Evolutionary conservation across 2,888 invertebrate genomes (phyloP), one percentile per base, ranked within the genome.

Genomic region (Epiblema foenella): DNA sequence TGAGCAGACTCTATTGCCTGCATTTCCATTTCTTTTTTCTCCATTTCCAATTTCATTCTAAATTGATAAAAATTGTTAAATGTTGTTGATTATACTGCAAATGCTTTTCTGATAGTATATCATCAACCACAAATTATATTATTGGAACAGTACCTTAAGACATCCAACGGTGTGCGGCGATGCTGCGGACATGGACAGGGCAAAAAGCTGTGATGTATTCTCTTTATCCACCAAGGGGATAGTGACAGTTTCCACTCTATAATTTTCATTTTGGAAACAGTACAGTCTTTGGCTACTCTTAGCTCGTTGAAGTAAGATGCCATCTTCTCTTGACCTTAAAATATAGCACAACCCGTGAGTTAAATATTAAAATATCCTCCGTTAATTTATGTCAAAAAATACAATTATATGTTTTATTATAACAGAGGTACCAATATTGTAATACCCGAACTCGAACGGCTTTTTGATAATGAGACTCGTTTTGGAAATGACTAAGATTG

Each of bases 171-270:
- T 10, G 89, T 85, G 12, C 93, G 84, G 7, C 85, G 79, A 72
- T 93, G 93, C 0, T 56, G n/a, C 0, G 86, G 78, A 73, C 93
- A 93, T 5, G 78, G 7, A 68, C 93, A 93, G 0, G 92, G 89
- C 52, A 91, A 56, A 8, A 80, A 81, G 11, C 89, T 81, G 59
- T 91, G 89, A 17, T 84, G 83, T 1, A 69, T 73, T 56, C 76
- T 82, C n/a, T 78, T 77, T 0, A 88, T 69, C 94, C 94, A 94
- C 90, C 94, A 94, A 11, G 86, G 84, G 0, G 83, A 75, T 29
- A 87, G 83, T 0, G 82, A 79, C 29, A 93, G 82, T 76, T 94
- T 94, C 94, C 94, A 94, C 69, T 91, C 89, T 7, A 94, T 93
- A 0, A 85, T 81, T 76, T 91, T 91, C 60, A 86, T 77, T 73